phyloP scores from a whole-genome alignment of 2,888 invertebrate genomes.

The Agriotes lineatus region DNA sequence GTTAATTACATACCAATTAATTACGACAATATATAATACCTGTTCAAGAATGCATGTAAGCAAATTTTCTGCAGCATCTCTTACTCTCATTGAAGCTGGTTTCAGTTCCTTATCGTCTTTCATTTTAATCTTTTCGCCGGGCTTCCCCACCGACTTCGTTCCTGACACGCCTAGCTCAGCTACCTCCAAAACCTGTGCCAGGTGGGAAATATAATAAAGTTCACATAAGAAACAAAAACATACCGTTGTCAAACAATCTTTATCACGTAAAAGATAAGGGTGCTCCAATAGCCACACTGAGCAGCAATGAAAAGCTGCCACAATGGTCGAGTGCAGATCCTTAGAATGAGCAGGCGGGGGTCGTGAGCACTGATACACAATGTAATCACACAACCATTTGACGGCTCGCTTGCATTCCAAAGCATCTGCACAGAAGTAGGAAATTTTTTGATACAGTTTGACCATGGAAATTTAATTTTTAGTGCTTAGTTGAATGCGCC shows the following conservation, averaged over 20 bases:
- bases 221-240: slow-evolving; percentile 21
- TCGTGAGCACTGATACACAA: slow-evolving; percentile 93
- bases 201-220: neutral
- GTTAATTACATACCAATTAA: slow-evolving; percentile 1
- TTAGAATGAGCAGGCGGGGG: slow-evolving; percentile 95
- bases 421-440: slow-evolving; percentile 77
- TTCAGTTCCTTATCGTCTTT: slow-evolving; percentile 97
- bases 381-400: slow-evolving; percentile 98
- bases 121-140: slow-evolving; percentile 89
- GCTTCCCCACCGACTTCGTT: slow-evolving; percentile 88
- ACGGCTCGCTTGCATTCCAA: slow-evolving; percentile 92
- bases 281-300: slow-evolving; percentile 94
- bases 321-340: slow-evolving; percentile 94
- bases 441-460: too few relatives aligned
- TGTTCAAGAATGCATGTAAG: slow-evolving; percentile 92
- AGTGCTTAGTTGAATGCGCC: too few relatives aligned
- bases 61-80: slow-evolving; percentile 96
- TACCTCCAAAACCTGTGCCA: slow-evolving; percentile 79
- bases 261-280: slow-evolving; percentile 89
- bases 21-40: slow-evolving; percentile 63
- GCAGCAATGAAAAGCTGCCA: slow-evolving; percentile 92
- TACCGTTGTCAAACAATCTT: slow-evolving; percentile 92
- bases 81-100: slow-evolving; percentile 96
- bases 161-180: slow-evolving; percentile 98
- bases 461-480: too few relatives aligned